phyloP scores from a whole-genome alignment of 2,888 invertebrate species.

The Rapana venosa region DNA sequence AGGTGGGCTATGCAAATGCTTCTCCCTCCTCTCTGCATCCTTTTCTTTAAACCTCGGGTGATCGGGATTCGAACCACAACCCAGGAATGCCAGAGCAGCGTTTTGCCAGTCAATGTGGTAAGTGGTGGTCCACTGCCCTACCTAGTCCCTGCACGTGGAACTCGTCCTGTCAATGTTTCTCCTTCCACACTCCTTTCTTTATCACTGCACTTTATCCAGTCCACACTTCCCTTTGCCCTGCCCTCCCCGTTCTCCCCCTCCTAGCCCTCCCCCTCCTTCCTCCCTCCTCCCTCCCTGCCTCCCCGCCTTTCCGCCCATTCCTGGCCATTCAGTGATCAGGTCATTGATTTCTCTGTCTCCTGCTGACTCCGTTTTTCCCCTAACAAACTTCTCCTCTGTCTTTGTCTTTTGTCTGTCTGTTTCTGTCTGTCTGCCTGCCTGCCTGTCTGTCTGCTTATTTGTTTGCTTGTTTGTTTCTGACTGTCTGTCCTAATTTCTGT shows the following conservation, averaged over 20 bases:
- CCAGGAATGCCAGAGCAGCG: too few species aligned
- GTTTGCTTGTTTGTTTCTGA: neutral
- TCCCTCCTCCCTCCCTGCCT: neutral
- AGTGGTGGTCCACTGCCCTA: too few species aligned
- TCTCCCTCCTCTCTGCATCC: too few species aligned
- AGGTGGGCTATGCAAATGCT: too few species aligned
- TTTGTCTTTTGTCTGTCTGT: neutral
- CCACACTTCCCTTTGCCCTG: too few species aligned
- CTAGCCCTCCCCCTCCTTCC: neutral
- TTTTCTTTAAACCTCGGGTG: too few species aligned
- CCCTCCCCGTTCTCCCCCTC: neutral
- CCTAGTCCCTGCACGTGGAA: too few species aligned
- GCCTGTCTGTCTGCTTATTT: neutral
- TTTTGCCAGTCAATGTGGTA: too few species aligned
- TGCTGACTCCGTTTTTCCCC: neutral
- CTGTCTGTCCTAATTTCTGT: neutral
- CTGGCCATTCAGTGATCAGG: neutral
- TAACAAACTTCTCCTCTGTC: neutral
- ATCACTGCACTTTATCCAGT: too few species aligned
- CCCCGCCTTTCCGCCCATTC: neutral
- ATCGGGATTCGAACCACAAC: too few species aligned
- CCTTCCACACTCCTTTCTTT: too few species aligned
- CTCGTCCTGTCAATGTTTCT: too few species aligned
- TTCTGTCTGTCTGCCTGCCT: neutral
- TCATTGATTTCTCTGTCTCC: neutral